These are phyloP conservation scores for Echiichthys vipera DNA, from an alignment of 2,797 vertebrate species.

Conservation along the genomic window DNA sequence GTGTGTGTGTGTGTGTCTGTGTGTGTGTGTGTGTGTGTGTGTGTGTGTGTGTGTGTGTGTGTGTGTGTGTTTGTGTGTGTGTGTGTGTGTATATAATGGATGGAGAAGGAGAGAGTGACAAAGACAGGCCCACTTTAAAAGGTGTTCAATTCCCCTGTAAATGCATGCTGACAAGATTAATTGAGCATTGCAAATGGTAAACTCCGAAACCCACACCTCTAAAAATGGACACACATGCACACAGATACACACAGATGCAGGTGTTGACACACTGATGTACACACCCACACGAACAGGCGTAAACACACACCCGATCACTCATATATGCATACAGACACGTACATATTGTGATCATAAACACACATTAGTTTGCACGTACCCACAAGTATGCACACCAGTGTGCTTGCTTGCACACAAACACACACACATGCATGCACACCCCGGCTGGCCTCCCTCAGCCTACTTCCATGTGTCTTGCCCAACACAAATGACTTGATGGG, in stretches of 20 bases:
- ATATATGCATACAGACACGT: conserved; percentile 31
- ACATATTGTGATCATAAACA: conserved; percentile 48
- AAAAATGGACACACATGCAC: conserved; percentile 31
- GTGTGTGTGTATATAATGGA: conserved; percentile 70
- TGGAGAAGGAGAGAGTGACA: conserved; percentile 73
- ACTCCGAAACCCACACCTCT: conserved; percentile 80
- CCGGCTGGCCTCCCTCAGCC: conserved; percentile 68
- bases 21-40: conserved; percentile 56
- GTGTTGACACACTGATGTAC: conserved; percentile 40
- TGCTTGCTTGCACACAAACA: conserved; percentile 16
- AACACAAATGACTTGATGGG: conserved; percentile 98
- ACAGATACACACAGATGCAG: conserved; percentile 21
- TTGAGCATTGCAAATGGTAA: conserved; percentile 87
- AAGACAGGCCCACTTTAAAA: conserved; percentile 79
- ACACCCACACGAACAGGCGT: conserved; percentile 20
- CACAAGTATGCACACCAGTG: conserved; percentile 36
- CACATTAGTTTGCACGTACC: conserved; percentile 38
- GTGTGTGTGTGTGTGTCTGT: conserved; percentile 56
- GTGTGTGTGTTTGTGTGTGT: conserved; percentile 58
- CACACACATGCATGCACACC: conserved; percentile 25
- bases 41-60: conserved; percentile 54
- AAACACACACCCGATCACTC: conserved; percentile 32
- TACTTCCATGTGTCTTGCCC: conserved; percentile 85
- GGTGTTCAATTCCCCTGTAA: conserved; percentile 79
- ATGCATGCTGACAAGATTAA: conserved; percentile 90